Base-by-base conservation (phyloP, 2,113 vertebrate genomes). In the Vulpes lagopus region DNA sequence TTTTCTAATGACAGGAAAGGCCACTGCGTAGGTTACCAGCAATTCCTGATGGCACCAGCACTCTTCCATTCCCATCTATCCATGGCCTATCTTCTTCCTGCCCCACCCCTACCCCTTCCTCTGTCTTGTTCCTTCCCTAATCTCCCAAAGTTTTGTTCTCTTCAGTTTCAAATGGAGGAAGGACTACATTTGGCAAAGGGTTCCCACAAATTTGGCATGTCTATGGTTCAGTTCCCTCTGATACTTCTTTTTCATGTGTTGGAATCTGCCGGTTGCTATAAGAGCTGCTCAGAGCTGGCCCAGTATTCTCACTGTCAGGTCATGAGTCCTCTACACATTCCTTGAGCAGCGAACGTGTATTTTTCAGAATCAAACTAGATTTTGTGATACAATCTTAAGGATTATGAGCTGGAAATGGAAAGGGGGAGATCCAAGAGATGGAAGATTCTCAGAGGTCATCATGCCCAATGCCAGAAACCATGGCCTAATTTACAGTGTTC, bases 81-180 rank as follows among this genome's bases (percentile, higher is more conserved):
- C 2, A 1, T 25, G 62, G n/a, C 55, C 27, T 19, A 0, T n/a
- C 74, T 25, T 57, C 32, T 11, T 10, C 19, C 3, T 12, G 32
- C 51, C n/a, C 43, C 43, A 9, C 43, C 5, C 19, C 87, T 9
- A 22, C 12, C 38, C 62, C 43, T 65, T 53, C 55, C 3, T 25
- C 38, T 0, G 2, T 38, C 25, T 25, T 4, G 0, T 12, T 22
- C 8, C 4, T 15, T 25, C 2, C 27, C 65, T 60, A 78, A 4
- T 43, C 32, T 22, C 43, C 3, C 12, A 3, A 5, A 23, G 6
- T 86, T 83, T 81, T 78, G 27, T 71, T 65, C 20, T 55, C 38
- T 91, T 86, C 43, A 51, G 53, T 60, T 80, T 79, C 35, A 71
- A 20, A 55, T 35, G 11, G 16, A 12, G 20, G 9, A 6, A 76